Conservation (phyloP, 2,888 invertebrate species). For the Microctonus brassicae region DNA sequence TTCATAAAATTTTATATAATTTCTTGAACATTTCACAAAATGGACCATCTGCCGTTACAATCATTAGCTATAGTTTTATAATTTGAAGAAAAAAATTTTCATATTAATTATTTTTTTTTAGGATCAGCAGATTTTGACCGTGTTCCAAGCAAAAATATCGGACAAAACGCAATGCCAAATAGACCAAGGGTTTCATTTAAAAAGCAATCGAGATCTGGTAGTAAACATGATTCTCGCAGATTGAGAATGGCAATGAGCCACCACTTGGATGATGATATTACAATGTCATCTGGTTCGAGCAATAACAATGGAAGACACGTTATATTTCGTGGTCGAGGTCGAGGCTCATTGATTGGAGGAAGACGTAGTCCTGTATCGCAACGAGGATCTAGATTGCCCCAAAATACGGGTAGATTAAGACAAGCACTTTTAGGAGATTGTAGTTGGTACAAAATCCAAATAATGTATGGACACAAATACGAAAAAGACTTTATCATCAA, state of each 20-base stretch:
- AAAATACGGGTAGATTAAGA: conserved; percentile 35
- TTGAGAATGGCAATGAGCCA: conserved; percentile 30
- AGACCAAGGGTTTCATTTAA: conserved; percentile 62
- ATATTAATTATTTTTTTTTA: conserved; percentile 37
- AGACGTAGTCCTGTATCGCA: conserved; percentile 59
- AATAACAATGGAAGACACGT: conserved; percentile 54
- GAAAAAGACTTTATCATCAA: conserved; percentile 78
- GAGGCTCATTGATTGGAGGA: conserved; percentile 47
- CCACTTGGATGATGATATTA: conserved; percentile 57
- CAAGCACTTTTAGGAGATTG: conserved; percentile 49
- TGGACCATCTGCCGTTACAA: neutral
- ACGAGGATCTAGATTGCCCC: conserved; percentile 45
- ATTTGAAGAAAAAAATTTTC: neutral
- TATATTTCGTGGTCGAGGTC: conserved; percentile 47
- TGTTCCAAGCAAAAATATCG: no score
- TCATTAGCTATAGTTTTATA: neutral
- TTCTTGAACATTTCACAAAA: neutral
- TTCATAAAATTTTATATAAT: neutral
- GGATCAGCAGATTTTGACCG: conserved; percentile 57
- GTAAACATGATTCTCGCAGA: neutral
- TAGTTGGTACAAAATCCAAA: conserved; percentile 81
- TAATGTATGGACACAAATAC: conserved; percentile 82
- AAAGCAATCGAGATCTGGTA: conserved; percentile 42
- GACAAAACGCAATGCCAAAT: no score
- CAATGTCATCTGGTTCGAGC: conserved; percentile 55